Base-by-base conservation (phyloP, 2,888 invertebrate genomes). In the Antitype chi region DNA sequence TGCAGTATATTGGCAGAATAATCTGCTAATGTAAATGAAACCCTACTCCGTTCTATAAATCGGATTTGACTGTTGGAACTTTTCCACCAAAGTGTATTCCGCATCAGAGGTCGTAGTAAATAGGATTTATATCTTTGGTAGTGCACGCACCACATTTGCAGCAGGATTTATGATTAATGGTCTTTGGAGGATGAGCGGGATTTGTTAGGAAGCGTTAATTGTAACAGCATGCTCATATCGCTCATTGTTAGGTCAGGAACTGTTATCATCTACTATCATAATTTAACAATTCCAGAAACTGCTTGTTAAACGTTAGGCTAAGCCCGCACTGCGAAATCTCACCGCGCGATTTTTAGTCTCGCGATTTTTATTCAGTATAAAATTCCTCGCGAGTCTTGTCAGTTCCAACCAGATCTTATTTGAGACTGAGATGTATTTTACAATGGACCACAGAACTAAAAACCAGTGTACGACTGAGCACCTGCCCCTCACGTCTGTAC, bases 21-120 rank as follows among this genome's bases (percentile, higher is more conserved):
- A 85, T 80, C 70, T 76, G 49, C 69, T 85, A 85, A 83, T 82
- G 82, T 83, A 85, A 85, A 83, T 82, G 78, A 78, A 78, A 78
- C 82, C 78, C 71, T 66, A 82, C 69, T 83, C 73, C 25, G 73
- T 77, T 74, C 78, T 74, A 68, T 66, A 84, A 74, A 84, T 84
- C 74, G 66, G 74, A 75, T 85, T 78, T 70, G 83, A 74, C 66
- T 78, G 72, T 82, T 74, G 83, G 83, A 78, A 85, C 66, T 84
- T 85, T 78, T 85, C 79, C 71, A 85, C 38, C 57, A 49, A 62
- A 74, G 70, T 72, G 71, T 82, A 74, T 82, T 78, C 49, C 47
- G 59, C 85, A 60, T 85, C 64, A 63, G 74, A 74, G 66, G 59
- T 82, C 78, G 74, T 49, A 63, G 74, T 82, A 85, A 85, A 85